Percentiles rank a stretch among this genome's conserved stretches.
phyloP scores from a whole-genome alignment of 2,113 vertebrate genomes.

The Coptodon rendalli region DNA sequence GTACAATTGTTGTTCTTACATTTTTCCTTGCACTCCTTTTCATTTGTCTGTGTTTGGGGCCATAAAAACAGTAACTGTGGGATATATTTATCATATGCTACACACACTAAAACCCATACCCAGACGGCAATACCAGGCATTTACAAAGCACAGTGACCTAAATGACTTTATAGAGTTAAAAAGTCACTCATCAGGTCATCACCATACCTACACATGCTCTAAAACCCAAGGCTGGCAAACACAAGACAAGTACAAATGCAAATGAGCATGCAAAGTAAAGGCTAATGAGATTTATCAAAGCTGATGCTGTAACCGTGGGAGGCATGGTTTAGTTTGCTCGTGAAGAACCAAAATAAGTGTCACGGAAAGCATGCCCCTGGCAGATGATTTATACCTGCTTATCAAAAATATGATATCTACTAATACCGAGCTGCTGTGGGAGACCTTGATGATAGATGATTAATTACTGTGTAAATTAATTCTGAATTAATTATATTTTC shows the following conservation, averaged over 20 bases:
- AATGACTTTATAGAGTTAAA: background rate
- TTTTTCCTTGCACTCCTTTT: background rate
- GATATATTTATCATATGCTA: background rate
- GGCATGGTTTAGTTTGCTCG: conserved; percentile 13
- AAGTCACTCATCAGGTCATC: conserved; percentile 2
- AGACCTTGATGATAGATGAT: conserved; percentile 38
- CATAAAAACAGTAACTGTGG: background rate
- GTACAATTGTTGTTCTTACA: background rate
- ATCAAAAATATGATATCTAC: conserved; percentile 34
- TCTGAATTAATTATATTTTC: conserved; percentile 42
- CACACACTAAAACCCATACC: background rate
- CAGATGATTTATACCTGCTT: conserved; percentile 50
- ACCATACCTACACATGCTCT: background rate
- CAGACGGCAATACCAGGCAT: background rate
- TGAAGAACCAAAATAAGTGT: conserved; percentile 33
- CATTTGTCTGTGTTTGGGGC: background rate
- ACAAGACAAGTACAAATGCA: conserved; percentile 26
- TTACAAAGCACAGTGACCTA: background rate
- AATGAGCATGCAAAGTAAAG: conserved; percentile 30
- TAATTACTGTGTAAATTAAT: conserved; percentile 50
- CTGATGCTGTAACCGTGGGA: conserved; percentile 41
- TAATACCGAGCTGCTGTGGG: background rate
- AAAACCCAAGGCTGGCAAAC: background rate
- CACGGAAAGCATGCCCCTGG: background rate
- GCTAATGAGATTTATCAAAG: conserved; percentile 52